These are phyloP conservation scores for Drosophila persimilis DNA, from an alignment of 1,140 invertebrate species.

Conservation along the genomic window DNA sequence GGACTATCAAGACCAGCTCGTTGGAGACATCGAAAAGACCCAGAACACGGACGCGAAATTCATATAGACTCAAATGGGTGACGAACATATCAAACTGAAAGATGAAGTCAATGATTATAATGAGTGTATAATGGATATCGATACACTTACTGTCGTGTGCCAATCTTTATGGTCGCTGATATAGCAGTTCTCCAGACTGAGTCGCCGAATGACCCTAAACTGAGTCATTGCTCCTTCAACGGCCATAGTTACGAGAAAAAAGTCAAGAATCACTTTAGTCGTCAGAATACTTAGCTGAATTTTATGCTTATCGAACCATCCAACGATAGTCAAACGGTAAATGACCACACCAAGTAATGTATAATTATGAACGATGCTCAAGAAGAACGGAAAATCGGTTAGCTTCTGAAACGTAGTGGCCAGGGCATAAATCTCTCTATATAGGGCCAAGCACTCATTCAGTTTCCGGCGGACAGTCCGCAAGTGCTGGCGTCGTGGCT, in stretches of 20 bases:
- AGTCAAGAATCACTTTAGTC: constrained; percentile 40
- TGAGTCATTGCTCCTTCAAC: constrained; percentile 30
- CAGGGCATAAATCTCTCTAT: constrained; percentile 37
- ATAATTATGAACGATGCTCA: constrained; percentile 14
- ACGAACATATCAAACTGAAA: constrained; percentile 52
- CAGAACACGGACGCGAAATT: constrained; percentile 47
- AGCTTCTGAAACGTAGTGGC: constrained; percentile 23
- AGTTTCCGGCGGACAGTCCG: background rate
- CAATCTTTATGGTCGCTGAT: constrained; percentile 30
- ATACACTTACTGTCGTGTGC: constrained; percentile 31
- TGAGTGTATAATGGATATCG: background rate
- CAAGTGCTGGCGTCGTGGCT: background rate
- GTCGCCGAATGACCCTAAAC: constrained; percentile 21
- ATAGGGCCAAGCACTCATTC: constrained; percentile 50
- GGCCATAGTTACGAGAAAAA: constrained; percentile 38
- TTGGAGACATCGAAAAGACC: constrained; percentile 60
- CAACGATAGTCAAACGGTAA: background rate
- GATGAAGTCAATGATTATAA: background rate
- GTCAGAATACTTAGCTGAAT: background rate
- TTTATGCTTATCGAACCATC: too few species aligned
- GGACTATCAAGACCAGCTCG: constrained; percentile 44
- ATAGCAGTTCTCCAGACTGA: constrained; percentile 47
- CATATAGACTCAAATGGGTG: constrained; percentile 33
- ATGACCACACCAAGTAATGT: constrained; percentile 5
- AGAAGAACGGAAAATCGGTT: constrained; percentile 26